Base-by-base conservation (phyloP, 2,888 invertebrate genomes). In the Geophilus truncorum region DNA sequence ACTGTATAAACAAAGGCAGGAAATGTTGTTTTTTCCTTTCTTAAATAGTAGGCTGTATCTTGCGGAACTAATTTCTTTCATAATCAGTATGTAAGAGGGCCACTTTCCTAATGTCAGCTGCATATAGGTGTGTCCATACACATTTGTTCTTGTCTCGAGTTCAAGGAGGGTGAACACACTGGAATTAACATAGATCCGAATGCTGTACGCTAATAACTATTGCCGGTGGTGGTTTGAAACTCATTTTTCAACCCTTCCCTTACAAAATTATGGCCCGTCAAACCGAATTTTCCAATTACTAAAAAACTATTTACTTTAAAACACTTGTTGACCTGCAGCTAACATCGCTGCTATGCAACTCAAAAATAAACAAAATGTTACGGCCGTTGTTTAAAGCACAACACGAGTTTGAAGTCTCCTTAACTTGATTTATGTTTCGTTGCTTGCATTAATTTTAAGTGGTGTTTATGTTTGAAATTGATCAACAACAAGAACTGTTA, bases 1-100 rank as follows among this genome's bases (percentile, higher is more conserved):
- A 10, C 70, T 28, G 70, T 70, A 70, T 70, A 23, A 70, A 70
- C 70, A 70, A 70, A 70, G 70, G 70, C 70, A 70, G 70, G 70
- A 70, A 70, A 70, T 70, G 70, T 25, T 25, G 25, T 70, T 70
- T 28, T 57, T 28, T 70, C 21, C 10, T 70, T 70, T 25, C 25
- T n/a, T 6, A 70, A 23, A 70, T 28, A 70, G 70, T 70, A 28
- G 70, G 23, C 25, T 25, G 28, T n/a, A 70, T 25, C 70, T 70
- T 28, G 70, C 28, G 70, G 70, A 70, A 70, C 70, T 70, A 70
- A 70, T 70, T 70, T 70, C 7, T 70, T 28, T 70, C 28, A 28
- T 70, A 70, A 70, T 70, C 70, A 70, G 70, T 70, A 70, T 70
- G 70, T 70, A 70, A 70, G 70, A 70, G 25, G 28, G 70, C 70